Conservation (phyloP, 2,888 invertebrate genomes). For the Noctua comes region DNA sequence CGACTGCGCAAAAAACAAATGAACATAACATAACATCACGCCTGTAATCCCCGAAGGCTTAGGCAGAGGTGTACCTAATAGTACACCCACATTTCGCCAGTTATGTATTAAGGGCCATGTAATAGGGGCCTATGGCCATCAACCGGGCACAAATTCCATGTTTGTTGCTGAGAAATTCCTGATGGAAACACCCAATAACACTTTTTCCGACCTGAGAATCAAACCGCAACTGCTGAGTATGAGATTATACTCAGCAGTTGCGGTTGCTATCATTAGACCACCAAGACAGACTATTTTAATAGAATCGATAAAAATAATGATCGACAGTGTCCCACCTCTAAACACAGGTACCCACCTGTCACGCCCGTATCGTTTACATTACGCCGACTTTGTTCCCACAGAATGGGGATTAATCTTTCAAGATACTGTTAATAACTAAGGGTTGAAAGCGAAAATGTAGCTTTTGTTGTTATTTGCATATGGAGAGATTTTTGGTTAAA, state of each 20-base stretch:
- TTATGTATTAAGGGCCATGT: neutral
- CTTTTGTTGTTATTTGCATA: conserved; percentile 33
- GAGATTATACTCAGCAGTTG: too few relatives aligned
- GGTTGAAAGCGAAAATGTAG: conserved; percentile 16
- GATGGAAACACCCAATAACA: too few relatives aligned
- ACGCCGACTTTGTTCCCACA: conserved; percentile 75
- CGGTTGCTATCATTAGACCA: too few relatives aligned
- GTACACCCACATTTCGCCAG: too few relatives aligned
- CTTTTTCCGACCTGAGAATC: too few relatives aligned
- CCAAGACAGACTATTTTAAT: neutral
- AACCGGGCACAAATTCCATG: neutral
- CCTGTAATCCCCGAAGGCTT: neutral
- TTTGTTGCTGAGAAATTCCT: neutral
- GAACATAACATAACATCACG: neutral
- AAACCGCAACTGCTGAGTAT: too few relatives aligned
- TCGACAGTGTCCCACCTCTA: conserved; percentile 62
- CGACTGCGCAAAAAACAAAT: neutral
- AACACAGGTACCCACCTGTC: conserved; percentile 69
- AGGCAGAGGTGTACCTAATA: too few relatives aligned
- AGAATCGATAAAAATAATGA: neutral
- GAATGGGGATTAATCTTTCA: conserved; percentile 79
- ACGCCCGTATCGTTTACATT: conserved; percentile 76
- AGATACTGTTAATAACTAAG: conserved; percentile 75
- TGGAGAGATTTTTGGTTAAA: neutral
- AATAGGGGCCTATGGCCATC: neutral